These are phyloP conservation scores for Drosophila kurseongensis DNA, from an alignment of 1,140 invertebrate species.

Conservation along the genomic window DNA sequence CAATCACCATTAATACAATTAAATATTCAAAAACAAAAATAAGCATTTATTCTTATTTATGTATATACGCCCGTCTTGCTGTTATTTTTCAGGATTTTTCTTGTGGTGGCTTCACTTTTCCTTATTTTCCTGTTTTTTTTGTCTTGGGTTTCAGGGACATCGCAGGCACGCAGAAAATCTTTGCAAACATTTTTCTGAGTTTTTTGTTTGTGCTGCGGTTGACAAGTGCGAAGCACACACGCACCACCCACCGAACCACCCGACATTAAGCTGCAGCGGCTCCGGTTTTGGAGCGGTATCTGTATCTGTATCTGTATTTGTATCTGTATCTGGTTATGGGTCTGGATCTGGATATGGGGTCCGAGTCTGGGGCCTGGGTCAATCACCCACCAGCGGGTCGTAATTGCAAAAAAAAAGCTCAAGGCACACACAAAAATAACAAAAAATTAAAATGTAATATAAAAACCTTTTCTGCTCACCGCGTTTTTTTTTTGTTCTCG, in stretches of 20 bases:
- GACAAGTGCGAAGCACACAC: slow-evolving; percentile 24
- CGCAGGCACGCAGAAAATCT: slow-evolving; percentile 42
- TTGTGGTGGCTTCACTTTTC: not conserved
- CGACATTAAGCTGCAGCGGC: slow-evolving; percentile 6
- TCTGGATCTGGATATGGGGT: slow-evolving; percentile 13
- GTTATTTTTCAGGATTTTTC: too few species aligned
- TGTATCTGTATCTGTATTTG: not conserved
- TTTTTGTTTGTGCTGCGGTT: slow-evolving; percentile 39
- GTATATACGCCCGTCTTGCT: too few species aligned
- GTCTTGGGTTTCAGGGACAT: slow-evolving; percentile 18
- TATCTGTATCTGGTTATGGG: slow-evolving; percentile 1
- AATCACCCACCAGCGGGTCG: slow-evolving; percentile 66
- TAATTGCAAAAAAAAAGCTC: slow-evolving; percentile 48
- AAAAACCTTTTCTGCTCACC: slow-evolving; percentile 51
- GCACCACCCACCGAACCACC: not conserved
- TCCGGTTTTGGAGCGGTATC: not conserved
- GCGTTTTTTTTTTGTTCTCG: slow-evolving; percentile 15
- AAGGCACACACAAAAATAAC: slow-evolving; percentile 36
- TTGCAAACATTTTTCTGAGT: slow-evolving; percentile 26
- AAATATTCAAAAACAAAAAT: too few species aligned
- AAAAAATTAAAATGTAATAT: slow-evolving; percentile 48
- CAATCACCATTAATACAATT: too few species aligned
- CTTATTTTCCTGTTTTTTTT: slow-evolving; percentile 15
- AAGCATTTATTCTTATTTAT: too few species aligned
- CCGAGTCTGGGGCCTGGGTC: slow-evolving; percentile 53